Percentiles rank a stretch among this genome's conserved stretches.
These are phyloP conservation scores for Zygogramma bicolorata DNA, from an alignment of 2,888 invertebrate genomes.

Conservation along the genomic window DNA sequence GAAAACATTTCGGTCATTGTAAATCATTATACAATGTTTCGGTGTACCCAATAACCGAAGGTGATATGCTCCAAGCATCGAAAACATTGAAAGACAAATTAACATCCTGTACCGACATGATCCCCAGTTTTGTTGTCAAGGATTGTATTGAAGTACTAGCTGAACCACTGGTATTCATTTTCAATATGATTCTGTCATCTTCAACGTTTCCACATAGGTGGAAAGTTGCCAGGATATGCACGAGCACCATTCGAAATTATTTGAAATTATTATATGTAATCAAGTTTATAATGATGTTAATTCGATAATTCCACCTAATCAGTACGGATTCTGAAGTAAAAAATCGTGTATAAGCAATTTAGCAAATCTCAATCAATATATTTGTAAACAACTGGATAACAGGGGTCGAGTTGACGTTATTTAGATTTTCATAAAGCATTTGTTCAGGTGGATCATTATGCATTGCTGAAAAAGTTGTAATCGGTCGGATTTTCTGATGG, in stretches of 20 bases:
- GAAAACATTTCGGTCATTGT: constrained; percentile 9
- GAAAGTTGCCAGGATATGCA: constrained; percentile 2
- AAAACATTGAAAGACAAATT: constrained; percentile 16
- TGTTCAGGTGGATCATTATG: constrained; percentile 29
- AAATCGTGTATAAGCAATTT: constrained; percentile 29
- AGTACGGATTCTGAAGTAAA: constrained; percentile 38
- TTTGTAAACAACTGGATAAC: too few species aligned
- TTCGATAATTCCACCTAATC: background rate
- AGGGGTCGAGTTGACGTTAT: constrained; percentile 36
- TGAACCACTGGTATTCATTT: too few species aligned
- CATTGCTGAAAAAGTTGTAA: too few species aligned
- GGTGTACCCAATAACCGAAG: too few species aligned
- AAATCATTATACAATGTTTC: background rate
- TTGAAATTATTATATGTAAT: constrained; percentile 16
- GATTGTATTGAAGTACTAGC: too few species aligned
- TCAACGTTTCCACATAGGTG: background rate
- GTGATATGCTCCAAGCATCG: constrained; percentile 8
- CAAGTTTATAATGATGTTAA: constrained; percentile 10
- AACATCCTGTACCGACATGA: background rate
- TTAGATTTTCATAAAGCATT: constrained; percentile 46
- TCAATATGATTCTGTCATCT: too few species aligned
- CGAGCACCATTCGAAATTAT: constrained; percentile 13
- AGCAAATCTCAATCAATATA: too few species aligned
- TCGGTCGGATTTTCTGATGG: constrained; percentile 3
- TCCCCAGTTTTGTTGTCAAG: too few species aligned